Conservation (phyloP, 2,888 invertebrate species). For the Sphinx pinastri region DNA sequence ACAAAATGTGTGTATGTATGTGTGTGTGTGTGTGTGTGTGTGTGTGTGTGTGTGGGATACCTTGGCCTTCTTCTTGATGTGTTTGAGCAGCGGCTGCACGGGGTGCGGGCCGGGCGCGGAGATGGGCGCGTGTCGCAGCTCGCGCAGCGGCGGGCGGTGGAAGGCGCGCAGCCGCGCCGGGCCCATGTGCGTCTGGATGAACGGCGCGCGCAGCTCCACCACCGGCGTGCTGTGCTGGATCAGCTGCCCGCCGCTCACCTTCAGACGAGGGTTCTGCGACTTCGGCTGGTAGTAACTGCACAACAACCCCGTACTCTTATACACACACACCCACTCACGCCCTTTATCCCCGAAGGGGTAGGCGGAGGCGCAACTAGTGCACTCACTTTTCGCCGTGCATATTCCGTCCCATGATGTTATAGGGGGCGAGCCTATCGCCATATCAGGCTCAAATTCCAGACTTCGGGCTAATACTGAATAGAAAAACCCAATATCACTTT, state of each 20-base stretch:
- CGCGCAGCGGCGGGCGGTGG: slow-evolving; percentile 95
- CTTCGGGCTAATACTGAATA: too few relatives aligned
- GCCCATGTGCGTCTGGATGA: slow-evolving; percentile 97
- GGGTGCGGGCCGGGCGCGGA: slow-evolving; percentile 90
- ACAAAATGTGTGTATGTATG: too few relatives aligned
- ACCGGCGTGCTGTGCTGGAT: slow-evolving; percentile 99
- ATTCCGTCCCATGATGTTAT: too few relatives aligned
- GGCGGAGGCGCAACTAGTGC: too few relatives aligned
- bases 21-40: too few relatives aligned
- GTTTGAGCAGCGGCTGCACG: slow-evolving; percentile 93
- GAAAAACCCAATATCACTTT: too few relatives aligned
- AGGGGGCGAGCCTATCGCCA: too few relatives aligned
- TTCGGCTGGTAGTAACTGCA: slow-evolving; percentile 95
- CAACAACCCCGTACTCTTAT: background rate
- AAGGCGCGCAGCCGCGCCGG: slow-evolving; percentile 90
- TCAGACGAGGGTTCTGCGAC: slow-evolving; percentile 91
- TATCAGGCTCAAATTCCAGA: too few relatives aligned
- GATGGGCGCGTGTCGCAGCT: slow-evolving; percentile 92
- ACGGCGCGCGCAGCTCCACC: slow-evolving; percentile 96
- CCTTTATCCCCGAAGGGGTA: too few relatives aligned
- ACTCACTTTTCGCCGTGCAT: too few relatives aligned
- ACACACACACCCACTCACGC: too few relatives aligned
- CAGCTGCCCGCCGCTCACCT: slow-evolving; percentile 95
- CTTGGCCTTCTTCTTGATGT: slow-evolving; percentile 96
- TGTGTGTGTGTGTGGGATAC: slow-evolving; percentile 55